Evolutionary conservation across 2,797 vertebrate genomes (phyloP).

Genomic region (Nannoperca obscura): DNA sequence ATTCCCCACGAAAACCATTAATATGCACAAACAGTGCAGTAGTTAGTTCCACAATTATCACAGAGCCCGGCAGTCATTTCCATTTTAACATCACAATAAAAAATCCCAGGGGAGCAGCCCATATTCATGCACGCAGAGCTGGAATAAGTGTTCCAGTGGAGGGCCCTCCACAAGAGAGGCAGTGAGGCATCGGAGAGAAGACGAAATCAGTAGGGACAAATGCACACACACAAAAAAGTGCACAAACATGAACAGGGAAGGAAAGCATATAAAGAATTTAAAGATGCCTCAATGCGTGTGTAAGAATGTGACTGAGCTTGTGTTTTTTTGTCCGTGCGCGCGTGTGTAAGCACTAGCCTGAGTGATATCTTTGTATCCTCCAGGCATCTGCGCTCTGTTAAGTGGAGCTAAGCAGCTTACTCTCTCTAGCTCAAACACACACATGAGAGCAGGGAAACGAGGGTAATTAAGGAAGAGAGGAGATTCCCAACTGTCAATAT

Average conservation of each 20-base stretch:
- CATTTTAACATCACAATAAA: constrained; percentile 77
- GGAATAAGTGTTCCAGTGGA: constrained; percentile 75
- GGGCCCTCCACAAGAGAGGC: constrained; percentile 58
- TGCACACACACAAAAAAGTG: constrained; percentile 36
- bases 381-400: constrained; percentile 80
- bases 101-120: constrained; percentile 67
- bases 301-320: constrained; percentile 43
- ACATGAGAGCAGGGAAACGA: constrained; percentile 75
- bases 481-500: constrained; percentile 83
- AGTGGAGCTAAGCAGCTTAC: constrained; percentile 84
- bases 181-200: constrained; percentile 16
- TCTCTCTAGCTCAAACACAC: constrained; percentile 70
- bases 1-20: constrained; percentile 57
- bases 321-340: constrained; percentile 34
- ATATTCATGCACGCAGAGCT: constrained; percentile 51
- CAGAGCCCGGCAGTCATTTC: constrained; percentile 73
- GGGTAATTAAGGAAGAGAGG: constrained; percentile 83
- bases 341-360: constrained; percentile 57
- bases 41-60: constrained; percentile 79
- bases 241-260: constrained; percentile 12
- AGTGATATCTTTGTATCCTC: constrained; percentile 83
- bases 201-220: constrained; percentile 35
- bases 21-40: constrained; percentile 73
- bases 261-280: constrained; percentile 33
- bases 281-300: constrained; percentile 42